Evolutionary conservation across 2,113 vertebrate species (phyloP), one percentile per base, ranked within the genome.

Genomic region (Camelus dromedarius): DNA sequence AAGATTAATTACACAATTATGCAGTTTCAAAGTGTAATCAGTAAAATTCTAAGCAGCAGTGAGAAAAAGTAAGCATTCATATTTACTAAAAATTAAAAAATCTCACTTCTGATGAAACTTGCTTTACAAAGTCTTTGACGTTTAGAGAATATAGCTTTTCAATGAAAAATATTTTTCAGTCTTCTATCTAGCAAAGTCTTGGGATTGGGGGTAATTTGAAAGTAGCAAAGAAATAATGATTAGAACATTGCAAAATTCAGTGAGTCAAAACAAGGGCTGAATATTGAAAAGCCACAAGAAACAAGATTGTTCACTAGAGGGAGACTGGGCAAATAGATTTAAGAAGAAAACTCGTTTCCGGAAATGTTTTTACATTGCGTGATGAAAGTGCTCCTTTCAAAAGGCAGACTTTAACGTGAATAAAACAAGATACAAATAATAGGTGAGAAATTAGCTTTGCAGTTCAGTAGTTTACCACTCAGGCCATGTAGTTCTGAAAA

Each of bases 1-100:
- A 93, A 96, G 92, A 98, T 96, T 95, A 98, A 97, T 97, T 62
- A 93, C 67, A 81, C 32, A 98, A 96, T 97, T 22, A 97, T 64
- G 50, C 83, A 87, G 85, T 97, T 96, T 42, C 24, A 97, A 97
- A 93, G 67, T 70, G 80, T 90, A 67, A 60, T 97, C 95, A 98
- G 96, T 72, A 97, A 97, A 97, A 88, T 56, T 54, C 35, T 96
- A 96, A 97, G 96, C 92, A 79, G 8, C 56, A 52, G 20, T 96
- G 77, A 97, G 89, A 80, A 96, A 3, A 13, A 86, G 22, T 62
- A 75, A 97, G 83, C 88, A 11, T 75, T 98, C 90, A 87, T 70
- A 72, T 80, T 97, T 97, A 97, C 96, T 50, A 64, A 97, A 93
- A 42, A 42, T 20, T 50, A 58, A 77, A 82, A 96, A 89, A 30